Conservation (phyloP, 2,113 vertebrate species). For the Thalassoma bifasciatum region DNA sequence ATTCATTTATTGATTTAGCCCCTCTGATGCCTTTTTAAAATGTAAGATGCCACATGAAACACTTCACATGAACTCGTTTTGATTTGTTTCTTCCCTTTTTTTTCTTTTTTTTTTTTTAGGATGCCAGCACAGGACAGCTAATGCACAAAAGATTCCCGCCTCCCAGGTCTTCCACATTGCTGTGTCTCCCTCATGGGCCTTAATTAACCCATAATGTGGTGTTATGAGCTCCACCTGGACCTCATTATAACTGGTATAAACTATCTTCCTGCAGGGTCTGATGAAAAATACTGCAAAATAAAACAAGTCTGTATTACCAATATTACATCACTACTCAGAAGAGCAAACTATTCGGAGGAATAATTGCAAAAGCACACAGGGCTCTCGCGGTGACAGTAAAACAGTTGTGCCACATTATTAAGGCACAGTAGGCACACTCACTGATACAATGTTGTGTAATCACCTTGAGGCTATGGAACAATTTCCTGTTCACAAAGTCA, state of each 20-base stretch:
- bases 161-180: background rate
- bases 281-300: background rate
- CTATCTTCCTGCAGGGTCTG: background rate
- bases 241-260: background rate
- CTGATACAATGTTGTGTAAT: slow-evolving; percentile 58
- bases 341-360: slow-evolving; percentile 23
- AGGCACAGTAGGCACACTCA: slow-evolving; percentile 33
- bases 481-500: slow-evolving; percentile 55
- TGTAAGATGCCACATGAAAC: background rate
- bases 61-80: background rate
- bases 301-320: background rate
- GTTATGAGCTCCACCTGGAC: background rate
- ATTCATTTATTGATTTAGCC: background rate
- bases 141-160: background rate
- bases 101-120: too few relatives aligned
- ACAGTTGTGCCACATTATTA: slow-evolving; percentile 27
- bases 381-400: slow-evolving; percentile 38
- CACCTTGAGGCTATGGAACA: slow-evolving; percentile 43
- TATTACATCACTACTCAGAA: slow-evolving; percentile 13
- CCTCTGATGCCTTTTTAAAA: background rate
- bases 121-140: background rate
- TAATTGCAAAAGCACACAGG: slow-evolving; percentile 37
- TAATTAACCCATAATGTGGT: slow-evolving; percentile 1
- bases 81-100: too few relatives aligned
- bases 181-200: background rate